Base-by-base conservation (phyloP, 2,888 invertebrate genomes). In the Cremastinae sp. region DNA sequence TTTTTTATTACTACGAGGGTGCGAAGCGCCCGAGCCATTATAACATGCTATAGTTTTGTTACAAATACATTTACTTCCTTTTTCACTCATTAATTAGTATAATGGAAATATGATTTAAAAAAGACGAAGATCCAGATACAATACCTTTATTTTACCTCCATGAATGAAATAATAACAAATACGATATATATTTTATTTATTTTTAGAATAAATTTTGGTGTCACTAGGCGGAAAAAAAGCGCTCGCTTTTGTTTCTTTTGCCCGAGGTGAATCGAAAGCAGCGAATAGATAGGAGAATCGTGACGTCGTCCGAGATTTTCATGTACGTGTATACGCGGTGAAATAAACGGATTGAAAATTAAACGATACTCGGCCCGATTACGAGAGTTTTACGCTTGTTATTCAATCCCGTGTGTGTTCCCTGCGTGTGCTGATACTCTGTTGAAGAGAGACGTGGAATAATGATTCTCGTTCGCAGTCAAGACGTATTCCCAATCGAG, bases 401-500 rank as follows among this genome's bases (percentile, higher is more conserved):
- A 72, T 65, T 64, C 61, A 54, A 71, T 66, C 34, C n/a, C 49
- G 14, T 14, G 59, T 56, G 49, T 58, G 16, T 59, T 22, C 18
- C 28, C 45, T 70, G 16, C 43, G n/a, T n/a, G n/a, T n/a, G n/a
- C 28, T 28, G 28, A 16, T 58, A 66, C 66, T 62, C 36, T 51
- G 54, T 75, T 54, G 54, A 38, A 34, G 58, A 41, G 56, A 38
- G 41, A 28, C 41, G 56, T 36, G 54, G 54, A 54, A 66, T 75
- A 62, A 65, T 69, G n/a, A 73, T 71, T 62, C 10, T 49, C 65
- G 58, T 10, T 66, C 3, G 47, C 28, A 61, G 58, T 36, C 61
- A 61, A 36, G 20, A 22, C 49, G 12, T 58, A 61, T 61, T 47
- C 41, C 47, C 54, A 41, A 28, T 64, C 41, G 43, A 59, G 54